A percentile compares a stretch with the other conserved stretches of the same genome.
Conservation (phyloP, 2,113 vertebrate genomes). For the Bagarius yarrelli region DNA sequence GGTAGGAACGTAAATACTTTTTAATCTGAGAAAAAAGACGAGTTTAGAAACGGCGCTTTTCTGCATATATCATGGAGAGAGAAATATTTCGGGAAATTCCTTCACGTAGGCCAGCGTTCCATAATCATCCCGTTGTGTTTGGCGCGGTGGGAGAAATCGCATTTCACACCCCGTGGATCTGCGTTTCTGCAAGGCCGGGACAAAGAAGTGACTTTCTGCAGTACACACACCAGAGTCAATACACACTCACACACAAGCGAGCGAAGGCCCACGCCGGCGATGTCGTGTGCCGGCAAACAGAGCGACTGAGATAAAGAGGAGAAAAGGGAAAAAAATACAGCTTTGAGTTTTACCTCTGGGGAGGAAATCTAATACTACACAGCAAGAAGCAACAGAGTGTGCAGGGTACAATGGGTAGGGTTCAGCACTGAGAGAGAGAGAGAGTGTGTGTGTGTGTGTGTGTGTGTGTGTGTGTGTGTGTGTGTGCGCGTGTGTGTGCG, state of each 20-base stretch:
- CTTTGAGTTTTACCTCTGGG: constrained; percentile 46
- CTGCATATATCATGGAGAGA: too few species aligned
- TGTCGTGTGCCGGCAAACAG: constrained; percentile 61
- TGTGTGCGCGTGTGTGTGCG: constrained; percentile 36
- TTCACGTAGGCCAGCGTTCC: constrained; percentile 53
- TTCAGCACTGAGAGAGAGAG: constrained; percentile 18
- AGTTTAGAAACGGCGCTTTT: not conserved
- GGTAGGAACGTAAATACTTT: not conserved
- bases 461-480: constrained; percentile 29
- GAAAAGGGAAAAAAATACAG: not conserved
- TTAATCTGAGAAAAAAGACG: not conserved
- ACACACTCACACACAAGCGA: constrained; percentile 51
- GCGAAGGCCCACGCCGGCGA: constrained; percentile 56
- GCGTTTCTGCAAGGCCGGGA: constrained; percentile 53
- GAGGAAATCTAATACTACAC: constrained; percentile 40
- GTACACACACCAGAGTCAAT: constrained; percentile 60
- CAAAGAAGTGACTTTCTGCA: constrained; percentile 61
- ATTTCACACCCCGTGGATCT: constrained; percentile 68
- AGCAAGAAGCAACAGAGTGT: constrained; percentile 48
- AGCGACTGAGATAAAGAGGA: constrained; percentile 23
- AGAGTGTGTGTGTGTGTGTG: too few species aligned
- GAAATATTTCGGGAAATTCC: constrained; percentile 23
- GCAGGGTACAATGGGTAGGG: constrained; percentile 45
- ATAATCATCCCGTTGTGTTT: constrained; percentile 67
- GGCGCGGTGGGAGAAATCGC: constrained; percentile 59